Conservation (phyloP, 2,888 invertebrate species). For the Bruchidius siliquastri region DNA sequence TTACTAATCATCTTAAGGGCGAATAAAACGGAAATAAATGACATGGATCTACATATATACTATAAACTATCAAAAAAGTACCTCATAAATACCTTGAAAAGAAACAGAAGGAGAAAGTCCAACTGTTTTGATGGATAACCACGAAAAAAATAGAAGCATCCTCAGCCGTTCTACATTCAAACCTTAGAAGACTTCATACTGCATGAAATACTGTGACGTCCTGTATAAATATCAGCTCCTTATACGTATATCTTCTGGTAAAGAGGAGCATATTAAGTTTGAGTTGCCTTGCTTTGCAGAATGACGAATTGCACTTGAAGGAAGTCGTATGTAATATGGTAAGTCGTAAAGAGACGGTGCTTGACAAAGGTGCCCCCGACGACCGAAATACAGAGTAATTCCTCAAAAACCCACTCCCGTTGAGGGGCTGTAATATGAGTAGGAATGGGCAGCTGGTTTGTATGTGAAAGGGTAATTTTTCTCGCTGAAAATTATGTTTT, state of each 20-base stretch:
- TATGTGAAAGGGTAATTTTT: background rate
- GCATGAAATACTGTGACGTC: background rate
- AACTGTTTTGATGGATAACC: too few relatives aligned
- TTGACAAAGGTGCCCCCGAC: background rate
- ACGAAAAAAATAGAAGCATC: too few relatives aligned
- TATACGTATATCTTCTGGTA: background rate
- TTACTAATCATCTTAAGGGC: too few relatives aligned
- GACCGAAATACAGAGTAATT: background rate
- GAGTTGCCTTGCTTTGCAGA: background rate
- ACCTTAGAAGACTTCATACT: background rate
- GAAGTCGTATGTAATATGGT: background rate
- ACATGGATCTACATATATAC: too few relatives aligned
- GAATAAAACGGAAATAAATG: too few relatives aligned
- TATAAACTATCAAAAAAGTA: too few relatives aligned
- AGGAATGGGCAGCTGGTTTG: background rate
- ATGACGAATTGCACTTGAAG: background rate
- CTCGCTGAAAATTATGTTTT: background rate
- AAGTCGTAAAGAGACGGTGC: background rate
- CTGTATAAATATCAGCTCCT: background rate
- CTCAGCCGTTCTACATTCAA: too few relatives aligned
- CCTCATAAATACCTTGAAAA: too few relatives aligned
- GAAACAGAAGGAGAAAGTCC: too few relatives aligned
- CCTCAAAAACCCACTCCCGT: background rate
- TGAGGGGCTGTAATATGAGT: background rate
- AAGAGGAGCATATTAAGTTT: background rate